These are phyloP conservation scores for Notocelia uddmanniana DNA, from an alignment of 2,888 invertebrate genomes.

Conservation along the genomic window DNA sequence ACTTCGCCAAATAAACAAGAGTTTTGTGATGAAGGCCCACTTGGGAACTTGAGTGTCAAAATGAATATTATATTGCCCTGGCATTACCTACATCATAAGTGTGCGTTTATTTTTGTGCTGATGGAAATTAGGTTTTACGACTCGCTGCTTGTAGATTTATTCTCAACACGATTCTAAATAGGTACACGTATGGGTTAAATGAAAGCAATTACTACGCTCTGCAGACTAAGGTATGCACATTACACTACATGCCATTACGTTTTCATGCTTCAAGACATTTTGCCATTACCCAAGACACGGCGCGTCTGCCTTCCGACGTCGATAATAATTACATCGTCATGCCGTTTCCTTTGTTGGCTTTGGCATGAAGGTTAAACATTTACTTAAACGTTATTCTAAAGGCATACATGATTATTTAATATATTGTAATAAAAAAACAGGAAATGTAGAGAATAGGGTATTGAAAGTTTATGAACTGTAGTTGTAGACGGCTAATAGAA, in stretches of 20 bases:
- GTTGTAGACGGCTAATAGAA: not conserved
- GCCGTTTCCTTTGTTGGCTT: slow-evolving; percentile 27
- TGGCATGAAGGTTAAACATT: not conserved
- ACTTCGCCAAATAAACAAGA: too few species aligned
- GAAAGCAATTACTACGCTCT: slow-evolving; percentile 60
- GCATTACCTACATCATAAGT: too few species aligned
- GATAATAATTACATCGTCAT: slow-evolving; percentile 31
- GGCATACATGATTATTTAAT: too few species aligned
- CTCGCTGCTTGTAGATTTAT: not conserved
- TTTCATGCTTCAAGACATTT: slow-evolving; percentile 64
- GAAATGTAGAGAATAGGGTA: not conserved
- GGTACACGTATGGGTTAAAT: slow-evolving; percentile 55
- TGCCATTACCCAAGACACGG: slow-evolving; percentile 60
- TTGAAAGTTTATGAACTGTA: not conserved
- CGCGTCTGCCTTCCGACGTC: slow-evolving; percentile 49
- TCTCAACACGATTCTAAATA: slow-evolving; percentile 18
- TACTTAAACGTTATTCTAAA: not conserved
- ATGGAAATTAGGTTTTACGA: not conserved
- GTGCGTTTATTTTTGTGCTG: not conserved
- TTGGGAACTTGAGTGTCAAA: too few species aligned
- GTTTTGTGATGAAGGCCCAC: too few species aligned
- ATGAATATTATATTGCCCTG: too few species aligned
- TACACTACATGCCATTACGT: slow-evolving; percentile 65
- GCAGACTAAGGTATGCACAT: slow-evolving; percentile 55
- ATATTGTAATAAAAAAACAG: not conserved